Evolutionary conservation across 2,113 vertebrate genomes (phyloP).

Genomic region (Riparia riparia): DNA sequence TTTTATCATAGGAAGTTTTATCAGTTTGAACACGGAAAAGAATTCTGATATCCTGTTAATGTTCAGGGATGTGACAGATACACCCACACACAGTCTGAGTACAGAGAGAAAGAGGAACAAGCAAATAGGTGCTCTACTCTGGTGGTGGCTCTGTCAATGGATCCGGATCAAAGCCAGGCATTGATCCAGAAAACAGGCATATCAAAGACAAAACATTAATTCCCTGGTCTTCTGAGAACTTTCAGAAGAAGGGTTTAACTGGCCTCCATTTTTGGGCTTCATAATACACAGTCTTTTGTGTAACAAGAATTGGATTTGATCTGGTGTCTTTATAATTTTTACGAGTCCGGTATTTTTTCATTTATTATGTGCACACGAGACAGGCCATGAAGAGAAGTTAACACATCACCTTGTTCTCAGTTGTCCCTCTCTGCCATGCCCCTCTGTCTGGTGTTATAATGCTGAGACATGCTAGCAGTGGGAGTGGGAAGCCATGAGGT

Average conservation of each 20-base stretch:
- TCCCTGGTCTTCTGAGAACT: neutral
- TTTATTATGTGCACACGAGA: neutral
- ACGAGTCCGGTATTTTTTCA: neutral
- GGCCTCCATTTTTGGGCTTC: neutral
- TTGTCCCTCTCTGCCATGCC: neutral
- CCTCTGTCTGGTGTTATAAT: neutral
- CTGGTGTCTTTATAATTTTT: neutral
- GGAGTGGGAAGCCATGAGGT: neutral
- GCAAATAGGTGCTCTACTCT: neutral
- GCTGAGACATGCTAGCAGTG: neutral
- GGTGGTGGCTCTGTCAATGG: neutral
- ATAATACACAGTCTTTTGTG: neutral
- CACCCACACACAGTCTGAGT: neutral
- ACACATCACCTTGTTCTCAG: neutral
- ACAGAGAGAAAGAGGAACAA: neutral
- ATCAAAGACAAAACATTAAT: neutral
- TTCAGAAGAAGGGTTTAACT: neutral
- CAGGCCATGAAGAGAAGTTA: neutral
- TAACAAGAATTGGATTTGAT: neutral
- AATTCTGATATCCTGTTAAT: neutral
- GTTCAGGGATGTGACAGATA: neutral
- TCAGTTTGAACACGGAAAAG: neutral
- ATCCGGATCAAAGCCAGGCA: too few relatives aligned
- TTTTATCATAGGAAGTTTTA: neutral
- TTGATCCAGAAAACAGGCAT: neutral